These are phyloP conservation scores for Macrostomum lignano DNA, from an alignment of 1,140 invertebrate genomes.

Conservation along the genomic window DNA sequence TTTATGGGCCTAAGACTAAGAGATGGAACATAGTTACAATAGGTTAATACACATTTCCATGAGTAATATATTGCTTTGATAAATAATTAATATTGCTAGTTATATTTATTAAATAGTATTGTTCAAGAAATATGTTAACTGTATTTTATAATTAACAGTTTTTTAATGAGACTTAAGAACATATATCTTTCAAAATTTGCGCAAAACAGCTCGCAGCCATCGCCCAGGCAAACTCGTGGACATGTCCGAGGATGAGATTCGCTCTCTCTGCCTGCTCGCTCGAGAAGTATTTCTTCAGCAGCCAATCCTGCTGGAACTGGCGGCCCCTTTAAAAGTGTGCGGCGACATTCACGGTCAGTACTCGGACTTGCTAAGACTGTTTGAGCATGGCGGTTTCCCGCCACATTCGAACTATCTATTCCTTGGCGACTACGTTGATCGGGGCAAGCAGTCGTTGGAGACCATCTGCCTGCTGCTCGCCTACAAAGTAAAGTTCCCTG, in stretches of 20 bases:
- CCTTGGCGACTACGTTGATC: conserved; percentile 40
- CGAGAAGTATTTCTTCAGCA: conserved; percentile 39
- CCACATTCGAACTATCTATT: conserved; percentile 99
- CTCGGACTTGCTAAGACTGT: conserved; percentile 78
- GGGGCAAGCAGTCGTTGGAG: conserved; percentile 35
- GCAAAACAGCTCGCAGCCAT: conserved; percentile 67
- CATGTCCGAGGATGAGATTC: conserved; percentile 66
- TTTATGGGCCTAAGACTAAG: no score
- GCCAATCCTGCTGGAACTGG: conserved; percentile 37
- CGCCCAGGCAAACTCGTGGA: conserved; percentile 69
- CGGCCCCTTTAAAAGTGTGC: conserved; percentile 39
- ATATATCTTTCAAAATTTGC: no score
- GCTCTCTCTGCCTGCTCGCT: conserved; percentile 60
- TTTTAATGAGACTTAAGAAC: no score
- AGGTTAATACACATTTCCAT: no score
- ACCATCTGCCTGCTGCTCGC: conserved; percentile 45
- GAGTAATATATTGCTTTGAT: no score
- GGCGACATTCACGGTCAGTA: conserved; percentile 84
- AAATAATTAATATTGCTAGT: no score
- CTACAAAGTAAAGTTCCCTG: conserved; percentile 87
- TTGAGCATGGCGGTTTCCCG: conserved; percentile 98
- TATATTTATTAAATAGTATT: no score
- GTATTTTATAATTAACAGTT: no score
- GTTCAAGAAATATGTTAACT: no score
- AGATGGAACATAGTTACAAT: no score